A percentile compares a stretch with the other conserved stretches of the same genome.
phyloP scores from a whole-genome alignment of 2,113 vertebrate genomes.

The Malaclemys terrapin region DNA sequence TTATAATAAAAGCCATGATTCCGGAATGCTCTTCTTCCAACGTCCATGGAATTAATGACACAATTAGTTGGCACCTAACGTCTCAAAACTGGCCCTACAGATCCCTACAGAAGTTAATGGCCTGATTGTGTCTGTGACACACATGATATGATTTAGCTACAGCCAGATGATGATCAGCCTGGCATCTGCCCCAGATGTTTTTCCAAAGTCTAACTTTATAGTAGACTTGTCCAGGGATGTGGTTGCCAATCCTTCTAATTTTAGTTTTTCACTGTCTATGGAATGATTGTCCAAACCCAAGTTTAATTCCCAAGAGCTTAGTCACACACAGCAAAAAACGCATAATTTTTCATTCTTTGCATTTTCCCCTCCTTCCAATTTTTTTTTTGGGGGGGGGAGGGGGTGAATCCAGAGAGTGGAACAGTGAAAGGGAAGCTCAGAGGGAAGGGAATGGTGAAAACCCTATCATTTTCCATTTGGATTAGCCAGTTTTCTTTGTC shows the following conservation, averaged over 20 bases:
- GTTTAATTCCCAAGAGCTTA: background rate
- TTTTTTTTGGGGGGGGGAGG: background rate
- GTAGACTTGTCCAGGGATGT: background rate
- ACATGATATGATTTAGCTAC: background rate
- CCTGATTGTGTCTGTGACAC: slow-evolving; percentile 13
- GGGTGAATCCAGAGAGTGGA: background rate
- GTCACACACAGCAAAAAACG: slow-evolving; percentile 18
- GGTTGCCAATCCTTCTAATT: slow-evolving; percentile 30
- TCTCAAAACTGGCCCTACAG: slow-evolving; percentile 2
- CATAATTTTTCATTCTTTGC: slow-evolving; percentile 1
- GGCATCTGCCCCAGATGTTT: slow-evolving; percentile 22
- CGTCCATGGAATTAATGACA: background rate
- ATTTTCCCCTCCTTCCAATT: background rate
- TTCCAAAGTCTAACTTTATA: slow-evolving; percentile 36
- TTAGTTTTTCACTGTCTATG: background rate
- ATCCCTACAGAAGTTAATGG: background rate
- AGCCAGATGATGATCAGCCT: slow-evolving; percentile 36
- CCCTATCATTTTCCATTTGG: background rate
- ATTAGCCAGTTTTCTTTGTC: background rate
- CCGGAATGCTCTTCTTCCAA: background rate
- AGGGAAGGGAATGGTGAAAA: background rate
- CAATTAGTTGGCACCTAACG: background rate
- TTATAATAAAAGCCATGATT: accelerated
- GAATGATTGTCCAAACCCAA: background rate
- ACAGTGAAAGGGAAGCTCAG: background rate